Base-by-base conservation (phyloP, 2,797 vertebrate species). In the Sebastes oblongus region DNA sequence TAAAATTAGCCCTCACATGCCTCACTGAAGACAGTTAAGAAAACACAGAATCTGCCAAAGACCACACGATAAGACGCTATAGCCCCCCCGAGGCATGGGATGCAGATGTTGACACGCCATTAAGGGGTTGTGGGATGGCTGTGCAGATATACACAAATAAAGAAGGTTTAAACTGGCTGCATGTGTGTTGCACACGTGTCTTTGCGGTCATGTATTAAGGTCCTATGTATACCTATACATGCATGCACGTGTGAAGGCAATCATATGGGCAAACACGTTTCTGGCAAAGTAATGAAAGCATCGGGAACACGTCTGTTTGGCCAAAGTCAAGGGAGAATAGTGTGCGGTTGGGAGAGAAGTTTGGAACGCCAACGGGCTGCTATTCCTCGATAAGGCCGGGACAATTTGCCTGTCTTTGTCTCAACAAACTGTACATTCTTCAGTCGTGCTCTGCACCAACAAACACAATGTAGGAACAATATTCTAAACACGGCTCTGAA, bases 1-100 rank as follows among this genome's bases (percentile, higher is more conserved):
- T 91, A 89, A 91, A 94, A 90, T 89, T 93, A 93, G 72, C 90
- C 55, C 13, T 22, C 66, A 65, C 76, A 83, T 80, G 88, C 82
- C 75, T 82, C 76, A 88, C 67, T 84, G 75, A 85, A 80, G 81
- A 82, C 69, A 80, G 78, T 73, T 25, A 77, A 83, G 70, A 91
- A 84, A 92, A 89, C 76, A 77, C 22, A 61, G 72, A 65, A 88
- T 88, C 81, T 86, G 85, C 83, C 83, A 89, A 89, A 89, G 74
- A 83, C 71, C 83, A 89, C 88, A 54, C 50, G 50, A 50, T 20
- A 82, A 0, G 8, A 52, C 25, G 18, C 20, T 71, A 55, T 30
- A 42, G 22, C 39, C 75, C 83, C 76, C 77, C 55, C 1, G 46
- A 69, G 66, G 79, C 70, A 27, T 12, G 62, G 59, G 76, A 77